These are phyloP conservation scores for Karalla daura DNA, from an alignment of 2,797 vertebrate species.

Conservation along the genomic window DNA sequence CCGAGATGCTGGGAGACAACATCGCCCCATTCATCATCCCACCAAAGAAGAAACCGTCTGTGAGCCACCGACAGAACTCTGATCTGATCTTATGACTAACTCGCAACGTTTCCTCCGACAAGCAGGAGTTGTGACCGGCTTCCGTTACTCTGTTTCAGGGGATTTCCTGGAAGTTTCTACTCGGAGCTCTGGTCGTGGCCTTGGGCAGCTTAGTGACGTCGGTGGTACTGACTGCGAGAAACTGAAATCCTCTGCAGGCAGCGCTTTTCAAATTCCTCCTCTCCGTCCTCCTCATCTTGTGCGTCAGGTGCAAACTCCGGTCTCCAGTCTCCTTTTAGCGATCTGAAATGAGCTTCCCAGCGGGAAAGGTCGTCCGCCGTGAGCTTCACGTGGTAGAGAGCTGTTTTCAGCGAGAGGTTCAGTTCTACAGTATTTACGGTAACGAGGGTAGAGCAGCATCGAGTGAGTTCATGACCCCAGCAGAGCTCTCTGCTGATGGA, in stretches of 20 bases:
- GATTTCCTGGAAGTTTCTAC: slow-evolving; percentile 84
- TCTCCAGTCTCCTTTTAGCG: slow-evolving; percentile 34
- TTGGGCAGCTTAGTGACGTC: slow-evolving; percentile 83
- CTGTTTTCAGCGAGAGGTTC: slow-evolving; percentile 4
- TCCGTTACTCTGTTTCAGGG: slow-evolving; percentile 75
- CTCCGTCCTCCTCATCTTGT: neutral
- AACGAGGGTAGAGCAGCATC: neutral
- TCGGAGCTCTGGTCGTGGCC: slow-evolving; percentile 84
- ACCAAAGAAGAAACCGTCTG: slow-evolving; percentile 70
- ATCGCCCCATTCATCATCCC: slow-evolving; percentile 73
- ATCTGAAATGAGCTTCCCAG: slow-evolving; percentile 35
- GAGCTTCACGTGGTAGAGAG: slow-evolving; percentile 20
- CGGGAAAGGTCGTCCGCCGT: slow-evolving; percentile 26
- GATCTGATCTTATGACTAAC: no score
- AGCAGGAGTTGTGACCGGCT: slow-evolving; percentile 13
- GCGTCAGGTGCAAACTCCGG: slow-evolving; percentile 1
- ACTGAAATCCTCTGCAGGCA: slow-evolving; percentile 66
- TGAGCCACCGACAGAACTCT: slow-evolving; percentile 58
- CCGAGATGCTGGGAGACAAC: slow-evolving; percentile 72
- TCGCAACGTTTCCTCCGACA: no score
- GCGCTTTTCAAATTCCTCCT: neutral
- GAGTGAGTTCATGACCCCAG: neutral
- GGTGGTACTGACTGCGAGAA: slow-evolving; percentile 81
- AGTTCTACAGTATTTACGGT: slow-evolving; percentile 14
- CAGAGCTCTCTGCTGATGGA: slow-evolving; percentile 12